phyloP scores from a whole-genome alignment of 2,888 invertebrate genomes.

The Mesodorylaimus sp. region DNA sequence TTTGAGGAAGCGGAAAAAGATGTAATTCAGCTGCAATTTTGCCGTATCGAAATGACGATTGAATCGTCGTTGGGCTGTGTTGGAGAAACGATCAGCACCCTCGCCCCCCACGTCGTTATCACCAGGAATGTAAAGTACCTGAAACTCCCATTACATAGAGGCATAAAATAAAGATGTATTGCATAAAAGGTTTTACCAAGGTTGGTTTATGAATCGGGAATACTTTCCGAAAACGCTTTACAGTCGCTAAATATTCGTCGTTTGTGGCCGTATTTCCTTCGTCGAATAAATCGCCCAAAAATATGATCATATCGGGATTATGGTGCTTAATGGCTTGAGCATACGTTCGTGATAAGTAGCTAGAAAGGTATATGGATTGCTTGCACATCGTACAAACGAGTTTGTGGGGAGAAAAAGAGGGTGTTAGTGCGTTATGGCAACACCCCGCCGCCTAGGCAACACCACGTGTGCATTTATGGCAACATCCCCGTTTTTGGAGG shows the following conservation, averaged over 20 bases:
- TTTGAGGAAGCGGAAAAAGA: not conserved
- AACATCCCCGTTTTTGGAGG: too few relatives aligned
- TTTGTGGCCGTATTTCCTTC: conserved; percentile 64
- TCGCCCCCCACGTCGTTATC: conserved; percentile 97
- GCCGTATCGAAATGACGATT: conserved; percentile 49
- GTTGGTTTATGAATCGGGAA: conserved; percentile 31
- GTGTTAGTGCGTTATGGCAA: too few relatives aligned
- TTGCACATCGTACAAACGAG: not conserved
- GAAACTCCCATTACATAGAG: conserved; percentile 6
- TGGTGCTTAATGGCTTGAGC: conserved; percentile 48
- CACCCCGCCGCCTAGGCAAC: too few relatives aligned
- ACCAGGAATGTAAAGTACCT: conserved; percentile 61
- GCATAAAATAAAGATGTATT: not conserved
- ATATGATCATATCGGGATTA: conserved; percentile 63
- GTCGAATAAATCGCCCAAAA: conserved; percentile 81
- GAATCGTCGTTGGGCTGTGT: conserved; percentile 50
- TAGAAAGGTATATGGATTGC: too few relatives aligned
- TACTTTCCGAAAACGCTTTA: conserved; percentile 50
- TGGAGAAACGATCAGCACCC: conserved; percentile 47
- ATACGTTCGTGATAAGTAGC: conserved; percentile 63
- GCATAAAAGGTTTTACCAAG: not conserved
- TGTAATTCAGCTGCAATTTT: not conserved
- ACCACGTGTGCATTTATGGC: conserved; percentile 4
- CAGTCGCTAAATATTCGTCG: conserved; percentile 53
- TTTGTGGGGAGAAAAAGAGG: not conserved